These are phyloP conservation scores for Diplodus sargus DNA, from an alignment of 2,797 vertebrate species.

Conservation along the genomic window DNA sequence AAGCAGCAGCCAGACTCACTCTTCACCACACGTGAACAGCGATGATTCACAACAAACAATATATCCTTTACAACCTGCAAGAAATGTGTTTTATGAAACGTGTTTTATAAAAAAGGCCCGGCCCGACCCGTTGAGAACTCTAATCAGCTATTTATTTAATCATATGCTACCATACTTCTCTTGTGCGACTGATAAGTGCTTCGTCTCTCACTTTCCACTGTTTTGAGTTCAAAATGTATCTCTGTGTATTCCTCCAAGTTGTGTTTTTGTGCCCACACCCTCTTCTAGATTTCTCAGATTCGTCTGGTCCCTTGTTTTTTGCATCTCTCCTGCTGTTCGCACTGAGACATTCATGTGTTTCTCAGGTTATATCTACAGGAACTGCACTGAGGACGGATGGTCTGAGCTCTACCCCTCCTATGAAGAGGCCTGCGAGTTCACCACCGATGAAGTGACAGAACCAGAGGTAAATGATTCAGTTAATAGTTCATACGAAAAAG, in stretches of 20 bases:
- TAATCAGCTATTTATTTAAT: background rate
- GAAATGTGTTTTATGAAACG: too few species aligned
- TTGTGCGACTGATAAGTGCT: background rate
- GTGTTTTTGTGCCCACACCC: background rate
- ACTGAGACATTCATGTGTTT: slow-evolving; percentile 27
- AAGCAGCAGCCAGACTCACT: too few species aligned
- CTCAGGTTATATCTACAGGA: slow-evolving; percentile 87
- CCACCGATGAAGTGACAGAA: slow-evolving; percentile 77
- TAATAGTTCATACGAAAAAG: too few species aligned
- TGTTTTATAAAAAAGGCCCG: too few species aligned
- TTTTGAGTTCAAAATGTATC: background rate
- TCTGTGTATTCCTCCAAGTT: background rate
- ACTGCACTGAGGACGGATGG: slow-evolving; percentile 86
- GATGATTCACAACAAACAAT: too few species aligned
- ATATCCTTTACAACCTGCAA: too few species aligned
- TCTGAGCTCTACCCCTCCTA: slow-evolving; percentile 85
- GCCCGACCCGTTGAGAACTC: too few species aligned
- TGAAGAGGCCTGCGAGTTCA: slow-evolving; percentile 83
- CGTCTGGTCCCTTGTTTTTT: background rate
- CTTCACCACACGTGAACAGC: too few species aligned
- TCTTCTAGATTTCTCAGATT: background rate
- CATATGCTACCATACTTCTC: background rate
- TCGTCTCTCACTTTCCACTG: background rate
- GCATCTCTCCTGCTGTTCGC: background rate
- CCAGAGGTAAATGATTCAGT: slow-evolving; percentile 77